These are phyloP conservation scores for Rapana venosa DNA, from an alignment of 2,888 invertebrate genomes.

Conservation along the genomic window DNA sequence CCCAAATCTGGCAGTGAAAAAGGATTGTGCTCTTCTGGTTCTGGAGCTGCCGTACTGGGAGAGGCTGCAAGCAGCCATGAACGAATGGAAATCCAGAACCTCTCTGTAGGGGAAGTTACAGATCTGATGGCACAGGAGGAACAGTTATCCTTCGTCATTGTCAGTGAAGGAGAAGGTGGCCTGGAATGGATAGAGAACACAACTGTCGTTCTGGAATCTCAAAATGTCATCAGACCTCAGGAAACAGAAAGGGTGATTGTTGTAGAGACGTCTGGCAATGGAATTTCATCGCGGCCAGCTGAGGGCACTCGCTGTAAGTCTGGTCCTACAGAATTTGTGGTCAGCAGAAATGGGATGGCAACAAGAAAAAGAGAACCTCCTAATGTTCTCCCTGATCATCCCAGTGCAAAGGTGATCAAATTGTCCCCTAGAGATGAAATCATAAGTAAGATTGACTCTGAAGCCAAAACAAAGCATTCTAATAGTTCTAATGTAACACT, in stretches of 20 bases:
- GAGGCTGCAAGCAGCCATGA: neutral
- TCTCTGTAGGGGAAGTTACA: neutral
- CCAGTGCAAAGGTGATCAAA: neutral
- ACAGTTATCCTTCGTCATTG: conserved; percentile 32
- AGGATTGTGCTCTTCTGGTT: neutral
- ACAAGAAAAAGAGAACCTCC: neutral
- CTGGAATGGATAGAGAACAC: conserved; percentile 25
- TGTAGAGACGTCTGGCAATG: neutral
- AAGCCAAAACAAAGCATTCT: neutral
- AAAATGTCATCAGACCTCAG: neutral
- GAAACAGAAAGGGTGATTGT: conserved; percentile 7
- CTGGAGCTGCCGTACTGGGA: neutral
- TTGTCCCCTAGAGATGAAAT: neutral
- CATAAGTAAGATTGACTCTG: neutral
- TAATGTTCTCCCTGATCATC: neutral
- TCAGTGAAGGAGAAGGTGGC: conserved; percentile 10
- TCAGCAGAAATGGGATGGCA: neutral
- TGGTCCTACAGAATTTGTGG: neutral
- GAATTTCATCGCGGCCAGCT: neutral
- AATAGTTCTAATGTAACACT: neutral
- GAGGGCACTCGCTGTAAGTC: neutral
- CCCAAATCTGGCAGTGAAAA: neutral
- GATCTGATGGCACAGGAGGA: conserved; percentile 15
- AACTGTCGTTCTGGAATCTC: neutral
- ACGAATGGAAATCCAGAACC: neutral